Evolutionary conservation across 2,797 vertebrate genomes (phyloP), one percentile per base, ranked within the genome.

Genomic region (Miichthys miiuy): DNA sequence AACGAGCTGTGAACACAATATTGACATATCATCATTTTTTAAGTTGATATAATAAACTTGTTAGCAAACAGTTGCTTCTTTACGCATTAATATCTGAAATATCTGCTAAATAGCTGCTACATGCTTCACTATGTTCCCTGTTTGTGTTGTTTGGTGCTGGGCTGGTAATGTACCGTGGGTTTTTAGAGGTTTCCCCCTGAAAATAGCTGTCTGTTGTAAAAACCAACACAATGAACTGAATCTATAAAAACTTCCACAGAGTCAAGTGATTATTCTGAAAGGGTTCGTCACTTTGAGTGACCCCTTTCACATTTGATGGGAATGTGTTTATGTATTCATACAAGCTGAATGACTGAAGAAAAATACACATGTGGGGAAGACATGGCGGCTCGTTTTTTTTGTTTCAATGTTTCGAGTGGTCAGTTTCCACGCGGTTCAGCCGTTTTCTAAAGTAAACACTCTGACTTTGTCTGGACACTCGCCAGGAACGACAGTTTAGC

Each of bases 381-480:
- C 67, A 23, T 27, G 41, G 47, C 3, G 21, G 58, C 68, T 76
- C 1, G 4, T 60, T 72, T 77, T 16, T 14, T 51, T 54, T 13
- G 0, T n/a, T 58, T 47, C 20, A 52, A 67, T 68, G 56, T 84
- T 81, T 69, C 30, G 20, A 76, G 30, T 13, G 38, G 34, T 72
- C 52, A 21, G 60, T 79, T 79, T 74, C 81, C 48, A 23, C 57
- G 0, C 0, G 9, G 48, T 79, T 82, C 48, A 64, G 38, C 42
- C 18, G 42, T 77, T 84, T 67, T 66, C 46, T 79, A 63, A 79
- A 83, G 72, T 79, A 85, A 87, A 86, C 81, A 79, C 2, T 20
- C 6, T 2, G 23, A 44, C 64, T 78, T 85, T 23, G n/a, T 79
- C 74, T 88, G 88, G 80, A 61, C 0, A 18, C 20, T 4, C 2